A percentile compares a stretch with the other conserved stretches of the same genome.
Conservation (phyloP, 1,140 invertebrate species). For the Amyelois transitella region DNA sequence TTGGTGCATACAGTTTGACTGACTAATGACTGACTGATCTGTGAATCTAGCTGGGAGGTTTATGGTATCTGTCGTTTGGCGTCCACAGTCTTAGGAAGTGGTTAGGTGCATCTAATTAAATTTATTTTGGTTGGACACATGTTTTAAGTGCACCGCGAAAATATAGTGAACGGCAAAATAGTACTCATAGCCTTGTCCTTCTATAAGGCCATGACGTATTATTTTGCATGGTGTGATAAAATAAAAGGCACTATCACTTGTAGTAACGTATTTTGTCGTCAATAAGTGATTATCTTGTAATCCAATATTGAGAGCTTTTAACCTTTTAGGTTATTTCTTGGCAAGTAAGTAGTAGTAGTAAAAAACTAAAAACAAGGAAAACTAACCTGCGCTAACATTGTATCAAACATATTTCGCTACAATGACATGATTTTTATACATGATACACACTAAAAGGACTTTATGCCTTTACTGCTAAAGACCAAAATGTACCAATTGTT, state of each 20-base stretch:
- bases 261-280: no score
- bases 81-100: not conserved
- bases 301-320: no score
- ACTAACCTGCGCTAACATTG: not conserved
- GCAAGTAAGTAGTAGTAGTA: no score
- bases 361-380: not conserved
- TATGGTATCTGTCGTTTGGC: not conserved
- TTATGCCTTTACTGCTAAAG: not conserved
- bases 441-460: not conserved
- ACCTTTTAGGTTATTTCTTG: no score
- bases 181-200: no score
- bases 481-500: not conserved
- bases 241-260: no score
- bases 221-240: no score
- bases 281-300: no score
- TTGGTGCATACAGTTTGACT: not conserved
- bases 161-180: no score
- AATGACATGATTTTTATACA: not conserved
- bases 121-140: not conserved
- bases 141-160: no score
- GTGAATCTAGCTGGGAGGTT: not conserved
- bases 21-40: not conserved
- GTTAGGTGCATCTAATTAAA: not conserved
- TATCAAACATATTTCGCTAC: not conserved
- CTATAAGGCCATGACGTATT: no score